These are phyloP conservation scores for Ochropacha duplaris DNA, from an alignment of 2,888 invertebrate species.

Conservation along the genomic window DNA sequence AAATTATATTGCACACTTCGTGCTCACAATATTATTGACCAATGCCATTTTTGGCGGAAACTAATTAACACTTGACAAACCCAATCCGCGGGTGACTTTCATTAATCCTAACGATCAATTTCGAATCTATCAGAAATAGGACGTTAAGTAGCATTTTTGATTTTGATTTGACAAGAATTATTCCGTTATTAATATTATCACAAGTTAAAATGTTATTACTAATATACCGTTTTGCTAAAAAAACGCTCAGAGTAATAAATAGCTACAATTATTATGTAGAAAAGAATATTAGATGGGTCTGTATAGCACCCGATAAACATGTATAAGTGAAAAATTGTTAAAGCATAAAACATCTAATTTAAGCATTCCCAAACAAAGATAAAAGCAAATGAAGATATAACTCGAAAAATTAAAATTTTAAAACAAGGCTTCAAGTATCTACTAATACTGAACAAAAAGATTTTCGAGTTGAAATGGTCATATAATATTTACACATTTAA, in stretches of 20 bases:
- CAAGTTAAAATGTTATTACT: conserved; percentile 9
- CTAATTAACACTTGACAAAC: conserved; percentile 7
- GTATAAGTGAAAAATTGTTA: neutral
- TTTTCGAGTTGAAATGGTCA: conserved; percentile 45
- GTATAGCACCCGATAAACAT: neutral
- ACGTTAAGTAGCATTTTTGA: conserved; percentile 20
- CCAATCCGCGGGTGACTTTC: conserved; percentile 41
- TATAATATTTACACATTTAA: conserved; percentile 68
- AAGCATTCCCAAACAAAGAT: conserved; percentile 25
- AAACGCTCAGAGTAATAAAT: neutral
- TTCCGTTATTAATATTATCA: neutral
- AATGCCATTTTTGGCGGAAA: conserved; percentile 35
- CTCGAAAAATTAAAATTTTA: conserved; percentile 14
- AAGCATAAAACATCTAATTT: no score
- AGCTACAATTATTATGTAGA: neutral
- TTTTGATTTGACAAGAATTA: conserved; percentile 4
- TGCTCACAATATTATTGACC: conserved; percentile 63
- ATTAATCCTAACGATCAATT: conserved; percentile 73
- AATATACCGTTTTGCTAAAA: neutral
- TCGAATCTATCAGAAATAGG: conserved; percentile 78
- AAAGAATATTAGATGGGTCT: neutral
- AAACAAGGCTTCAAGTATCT: conserved; percentile 60
- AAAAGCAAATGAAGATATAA: conserved; percentile 13
- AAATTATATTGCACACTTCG: conserved; percentile 65
- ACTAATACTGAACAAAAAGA: conserved; percentile 75